Conservation (phyloP, 1,140 invertebrate genomes). For the Aphelinus certus region DNA sequence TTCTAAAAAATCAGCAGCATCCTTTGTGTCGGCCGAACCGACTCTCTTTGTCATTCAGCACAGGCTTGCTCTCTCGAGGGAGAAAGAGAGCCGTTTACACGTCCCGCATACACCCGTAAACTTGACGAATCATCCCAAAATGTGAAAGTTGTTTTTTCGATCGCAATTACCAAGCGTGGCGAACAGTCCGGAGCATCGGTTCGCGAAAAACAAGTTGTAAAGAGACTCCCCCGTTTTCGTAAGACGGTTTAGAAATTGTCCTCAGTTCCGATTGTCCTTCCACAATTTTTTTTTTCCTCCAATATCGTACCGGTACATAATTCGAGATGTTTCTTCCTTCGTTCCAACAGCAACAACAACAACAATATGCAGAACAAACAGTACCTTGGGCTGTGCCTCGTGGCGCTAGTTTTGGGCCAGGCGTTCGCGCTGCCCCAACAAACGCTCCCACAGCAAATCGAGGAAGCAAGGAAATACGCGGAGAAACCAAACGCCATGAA, state of each 20-base stretch:
- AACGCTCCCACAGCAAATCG: slow-evolving; percentile 57
- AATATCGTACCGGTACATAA: no score
- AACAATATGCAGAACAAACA: slow-evolving; percentile 46
- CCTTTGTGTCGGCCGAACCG: neutral
- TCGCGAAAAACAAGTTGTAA: no score
- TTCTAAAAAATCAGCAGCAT: slow-evolving; percentile 19
- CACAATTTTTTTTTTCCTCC: neutral
- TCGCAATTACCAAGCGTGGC: no score
- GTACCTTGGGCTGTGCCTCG: slow-evolving; percentile 55
- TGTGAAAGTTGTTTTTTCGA: no score
- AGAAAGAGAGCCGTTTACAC: no score
- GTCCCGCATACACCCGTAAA: no score
- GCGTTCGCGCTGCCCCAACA: slow-evolving; percentile 58
- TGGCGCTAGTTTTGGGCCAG: slow-evolving; percentile 60
- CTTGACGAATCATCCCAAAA: no score
- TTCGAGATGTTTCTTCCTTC: slow-evolving; percentile 4
- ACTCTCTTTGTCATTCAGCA: no score
- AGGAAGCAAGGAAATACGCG: slow-evolving; percentile 79
- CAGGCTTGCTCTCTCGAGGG: no score
- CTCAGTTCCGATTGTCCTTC: neutral
- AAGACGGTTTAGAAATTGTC: neutral
- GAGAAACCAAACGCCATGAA: slow-evolving; percentile 88
- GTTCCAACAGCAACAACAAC: slow-evolving; percentile 1
- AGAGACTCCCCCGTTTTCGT: no score
- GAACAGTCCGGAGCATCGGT: no score